Conservation (phyloP, 1,140 invertebrate species). For the Adelges cooleyi region DNA sequence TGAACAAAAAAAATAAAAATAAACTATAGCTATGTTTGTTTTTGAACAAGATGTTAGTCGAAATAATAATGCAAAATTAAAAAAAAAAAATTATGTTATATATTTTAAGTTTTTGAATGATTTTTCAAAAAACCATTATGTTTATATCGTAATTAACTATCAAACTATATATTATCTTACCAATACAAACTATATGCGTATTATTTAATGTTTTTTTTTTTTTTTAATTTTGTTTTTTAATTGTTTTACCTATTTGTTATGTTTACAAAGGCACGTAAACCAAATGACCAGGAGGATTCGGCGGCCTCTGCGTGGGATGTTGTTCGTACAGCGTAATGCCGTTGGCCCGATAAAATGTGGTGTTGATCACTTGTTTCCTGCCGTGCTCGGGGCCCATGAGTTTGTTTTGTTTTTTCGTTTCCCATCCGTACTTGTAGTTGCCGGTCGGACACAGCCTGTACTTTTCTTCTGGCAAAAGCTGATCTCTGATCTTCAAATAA, state of each 20-base stretch:
- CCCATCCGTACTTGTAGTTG: slow-evolving; percentile 3
- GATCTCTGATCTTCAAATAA: neutral
- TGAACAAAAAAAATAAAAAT: too few species aligned
- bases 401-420: neutral
- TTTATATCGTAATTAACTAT: too few species aligned
- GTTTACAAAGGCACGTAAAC: neutral
- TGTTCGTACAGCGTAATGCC: neutral
- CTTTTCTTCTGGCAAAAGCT: neutral
- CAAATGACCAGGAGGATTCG: neutral
- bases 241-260: neutral
- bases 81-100: too few species aligned
- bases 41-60: too few species aligned
- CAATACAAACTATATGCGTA: too few species aligned
- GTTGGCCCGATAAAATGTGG: neutral
- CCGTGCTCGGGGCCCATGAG: neutral
- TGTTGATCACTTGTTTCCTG: neutral
- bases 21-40: too few species aligned
- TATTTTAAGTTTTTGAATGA: too few species aligned
- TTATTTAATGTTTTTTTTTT: too few species aligned
- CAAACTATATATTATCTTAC: too few species aligned
- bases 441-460: neutral
- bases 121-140: too few species aligned
- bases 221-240: neutral
- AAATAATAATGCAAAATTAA: too few species aligned
- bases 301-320: neutral